Percentiles rank a stretch among this genome's conserved stretches.
These are phyloP conservation scores for Ammodramus savannarum DNA, from an alignment of 2,113 vertebrate species.

Conservation along the genomic window DNA sequence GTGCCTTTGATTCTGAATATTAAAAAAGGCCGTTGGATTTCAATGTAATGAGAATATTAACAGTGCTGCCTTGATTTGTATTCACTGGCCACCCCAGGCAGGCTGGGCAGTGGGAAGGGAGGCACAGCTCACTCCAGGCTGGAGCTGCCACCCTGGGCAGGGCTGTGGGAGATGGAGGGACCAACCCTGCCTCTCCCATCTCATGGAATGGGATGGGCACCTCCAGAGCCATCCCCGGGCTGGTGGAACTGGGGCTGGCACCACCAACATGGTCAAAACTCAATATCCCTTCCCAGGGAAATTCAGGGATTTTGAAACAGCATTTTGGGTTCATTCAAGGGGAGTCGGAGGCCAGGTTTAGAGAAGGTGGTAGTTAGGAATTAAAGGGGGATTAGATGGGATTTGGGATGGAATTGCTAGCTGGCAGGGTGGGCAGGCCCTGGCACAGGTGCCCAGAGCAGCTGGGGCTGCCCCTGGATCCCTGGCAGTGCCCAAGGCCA, in stretches of 20 bases:
- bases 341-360: not conserved
- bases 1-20: slow-evolving; percentile 67
- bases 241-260: fast-evolving
- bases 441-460: not conserved
- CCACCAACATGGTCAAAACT: fast-evolving
- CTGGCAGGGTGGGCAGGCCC: fast-evolving
- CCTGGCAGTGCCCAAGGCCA: not conserved
- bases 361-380: too few species aligned
- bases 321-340: not conserved
- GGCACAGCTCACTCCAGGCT: fast-evolving
- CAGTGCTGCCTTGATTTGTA: slow-evolving; percentile 43
- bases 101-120: not conserved
- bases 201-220: fast-evolving
- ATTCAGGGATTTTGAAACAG: fast-evolving
- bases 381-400: fast-evolving
- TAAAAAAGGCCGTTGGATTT: slow-evolving; percentile 50
- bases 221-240: fast-evolving
- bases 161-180: fast-evolving
- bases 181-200: fast-evolving
- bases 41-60: slow-evolving; percentile 51
- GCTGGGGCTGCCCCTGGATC: not conserved
- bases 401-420: fast-evolving
- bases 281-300: fast-evolving
- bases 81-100: not conserved
- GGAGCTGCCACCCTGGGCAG: not conserved